These are phyloP conservation scores for Eumaeus atala DNA, from an alignment of 1,140 invertebrate species.

Conservation along the genomic window DNA sequence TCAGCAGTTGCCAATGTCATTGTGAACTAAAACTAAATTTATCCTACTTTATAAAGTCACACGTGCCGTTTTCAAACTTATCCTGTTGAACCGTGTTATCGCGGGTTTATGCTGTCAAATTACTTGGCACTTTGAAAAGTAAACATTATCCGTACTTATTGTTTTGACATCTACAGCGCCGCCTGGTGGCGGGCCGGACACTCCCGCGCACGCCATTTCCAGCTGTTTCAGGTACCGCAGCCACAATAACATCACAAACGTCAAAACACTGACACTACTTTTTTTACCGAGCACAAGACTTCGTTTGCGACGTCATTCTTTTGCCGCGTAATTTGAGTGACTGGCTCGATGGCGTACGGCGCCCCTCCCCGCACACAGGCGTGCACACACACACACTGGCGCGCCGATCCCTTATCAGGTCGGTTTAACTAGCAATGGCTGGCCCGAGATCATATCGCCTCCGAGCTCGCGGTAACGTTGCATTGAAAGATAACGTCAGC, in stretches of 20 bases:
- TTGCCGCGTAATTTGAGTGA: slow-evolving; percentile 68
- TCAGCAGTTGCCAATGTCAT: too few relatives aligned
- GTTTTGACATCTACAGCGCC: slow-evolving; percentile 60
- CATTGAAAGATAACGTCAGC: slow-evolving; percentile 72
- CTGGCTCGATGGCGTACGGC: slow-evolving; percentile 48
- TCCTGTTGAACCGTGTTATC: too few relatives aligned
- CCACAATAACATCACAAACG: slow-evolving; percentile 68
- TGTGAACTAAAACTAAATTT: too few relatives aligned
- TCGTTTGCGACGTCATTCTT: slow-evolving; percentile 60
- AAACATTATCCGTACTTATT: slow-evolving; percentile 65
- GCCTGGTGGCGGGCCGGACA: slow-evolving; percentile 48
- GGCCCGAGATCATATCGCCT: slow-evolving; percentile 63
- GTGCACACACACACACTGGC: slow-evolving; percentile 44
- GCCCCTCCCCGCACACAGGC: slow-evolving; percentile 49
- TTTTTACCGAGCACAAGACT: slow-evolving; percentile 37
- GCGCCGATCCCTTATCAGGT: slow-evolving; percentile 69
- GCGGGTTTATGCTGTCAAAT: too few relatives aligned
- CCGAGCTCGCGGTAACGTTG: slow-evolving; percentile 71
- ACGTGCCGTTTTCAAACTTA: too few relatives aligned
- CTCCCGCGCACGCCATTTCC: slow-evolving; percentile 55
- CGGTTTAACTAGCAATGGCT: slow-evolving; percentile 71
- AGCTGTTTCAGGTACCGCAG: slow-evolving; percentile 63
- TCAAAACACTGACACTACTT: slow-evolving; percentile 39
- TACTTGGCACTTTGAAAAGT: slow-evolving; percentile 15
- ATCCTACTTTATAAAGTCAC: too few relatives aligned